Conservation (phyloP, 2,888 invertebrate species). For the Epinotia ramella region DNA sequence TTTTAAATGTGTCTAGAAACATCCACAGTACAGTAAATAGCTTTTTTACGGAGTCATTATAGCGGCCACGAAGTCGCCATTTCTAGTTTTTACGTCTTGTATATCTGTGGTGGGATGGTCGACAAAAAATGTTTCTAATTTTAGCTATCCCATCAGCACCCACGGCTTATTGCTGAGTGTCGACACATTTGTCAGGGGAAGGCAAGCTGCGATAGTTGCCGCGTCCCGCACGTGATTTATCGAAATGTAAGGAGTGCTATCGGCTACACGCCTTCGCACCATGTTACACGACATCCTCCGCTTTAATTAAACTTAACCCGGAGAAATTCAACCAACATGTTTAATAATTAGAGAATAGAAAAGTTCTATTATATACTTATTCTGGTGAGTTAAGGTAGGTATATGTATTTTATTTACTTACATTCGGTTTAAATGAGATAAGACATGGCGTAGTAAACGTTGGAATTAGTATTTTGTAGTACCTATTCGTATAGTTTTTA, state of each 20-base stretch:
- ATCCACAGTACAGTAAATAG: conserved; percentile 28
- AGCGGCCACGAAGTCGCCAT: conserved; percentile 8
- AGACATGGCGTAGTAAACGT: neutral
- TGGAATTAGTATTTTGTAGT: neutral
- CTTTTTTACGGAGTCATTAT: conserved; percentile 33
- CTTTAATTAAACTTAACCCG: conserved; percentile 51
- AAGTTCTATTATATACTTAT: too few relatives aligned
- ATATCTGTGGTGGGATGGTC: conserved; percentile 32
- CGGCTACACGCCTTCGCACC: conserved; percentile 42
- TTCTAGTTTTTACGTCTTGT: conserved; percentile 27
- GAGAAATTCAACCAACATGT: neutral
- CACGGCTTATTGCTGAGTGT: conserved; percentile 67
- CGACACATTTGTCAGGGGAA: conserved; percentile 74
- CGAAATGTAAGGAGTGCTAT: conserved; percentile 58
- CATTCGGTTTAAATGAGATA: neutral
- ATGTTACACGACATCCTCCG: conserved; percentile 19
- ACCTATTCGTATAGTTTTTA: neutral
- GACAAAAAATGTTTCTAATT: conserved; percentile 46
- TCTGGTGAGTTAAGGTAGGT: too few relatives aligned
- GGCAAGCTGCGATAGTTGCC: conserved; percentile 66
- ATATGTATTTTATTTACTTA: neutral
- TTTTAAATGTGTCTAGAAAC: conserved; percentile 42
- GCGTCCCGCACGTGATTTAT: conserved; percentile 73
- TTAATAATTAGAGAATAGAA: neutral
- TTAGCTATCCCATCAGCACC: conserved; percentile 60